Evolutionary conservation across 1,140 invertebrate genomes (phyloP).

Genomic region (Papilio machaon): DNA sequence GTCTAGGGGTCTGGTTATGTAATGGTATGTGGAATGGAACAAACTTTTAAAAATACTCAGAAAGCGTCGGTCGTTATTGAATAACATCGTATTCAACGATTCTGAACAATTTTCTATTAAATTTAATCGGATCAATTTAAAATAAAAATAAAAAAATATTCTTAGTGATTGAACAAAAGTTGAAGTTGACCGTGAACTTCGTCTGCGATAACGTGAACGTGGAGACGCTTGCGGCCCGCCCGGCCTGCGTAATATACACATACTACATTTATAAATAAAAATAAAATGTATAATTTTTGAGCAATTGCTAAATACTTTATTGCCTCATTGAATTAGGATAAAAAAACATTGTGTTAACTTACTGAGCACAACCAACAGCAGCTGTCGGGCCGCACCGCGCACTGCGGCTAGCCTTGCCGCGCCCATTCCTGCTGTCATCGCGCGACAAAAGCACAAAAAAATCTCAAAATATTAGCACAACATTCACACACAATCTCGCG

Average conservation of each 20-base stretch:
- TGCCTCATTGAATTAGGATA: background rate
- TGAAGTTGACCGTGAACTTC: constrained; percentile 13
- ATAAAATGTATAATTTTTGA: background rate
- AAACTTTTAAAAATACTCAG: no score
- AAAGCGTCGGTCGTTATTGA: no score
- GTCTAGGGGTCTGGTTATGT: no score
- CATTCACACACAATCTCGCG: background rate
- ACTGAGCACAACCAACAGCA: constrained; percentile 45
- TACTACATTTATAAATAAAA: no score
- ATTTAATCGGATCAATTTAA: background rate
- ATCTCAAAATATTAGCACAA: constrained; percentile 2
- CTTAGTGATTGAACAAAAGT: constrained; percentile 10
- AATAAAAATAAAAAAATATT: background rate
- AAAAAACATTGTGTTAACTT: constrained; percentile 35
- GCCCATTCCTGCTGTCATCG: background rate
- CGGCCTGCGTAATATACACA: no score
- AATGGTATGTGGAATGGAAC: no score
- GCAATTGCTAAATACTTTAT: background rate
- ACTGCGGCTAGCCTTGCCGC: background rate
- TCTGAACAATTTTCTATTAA: background rate
- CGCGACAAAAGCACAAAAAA: background rate
- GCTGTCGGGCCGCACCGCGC: constrained; percentile 25
- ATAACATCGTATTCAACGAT: background rate
- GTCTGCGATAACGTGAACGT: background rate
- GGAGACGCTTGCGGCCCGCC: background rate